Evolutionary conservation across 1,140 invertebrate species (phyloP).

Genomic region (Stegodyphus dumicola): DNA sequence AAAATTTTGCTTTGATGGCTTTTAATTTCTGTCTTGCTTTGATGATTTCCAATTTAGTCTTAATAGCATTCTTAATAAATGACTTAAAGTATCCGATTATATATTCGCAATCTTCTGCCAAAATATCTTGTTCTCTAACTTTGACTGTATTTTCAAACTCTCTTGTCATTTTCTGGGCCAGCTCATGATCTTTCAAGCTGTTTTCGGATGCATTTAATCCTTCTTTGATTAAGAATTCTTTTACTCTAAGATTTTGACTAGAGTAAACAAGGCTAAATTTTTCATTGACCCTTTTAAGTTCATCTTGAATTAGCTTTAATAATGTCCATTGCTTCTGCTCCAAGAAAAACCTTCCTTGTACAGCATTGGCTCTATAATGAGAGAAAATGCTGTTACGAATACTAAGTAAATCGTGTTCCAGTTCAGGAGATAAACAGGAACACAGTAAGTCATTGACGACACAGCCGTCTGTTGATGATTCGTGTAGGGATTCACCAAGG

Average conservation of each 20-base stretch:
- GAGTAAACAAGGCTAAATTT: not conserved
- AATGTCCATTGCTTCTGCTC: not conserved
- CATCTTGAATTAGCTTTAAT: not conserved
- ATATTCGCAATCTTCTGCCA: too few relatives aligned
- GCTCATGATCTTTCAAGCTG: too few relatives aligned
- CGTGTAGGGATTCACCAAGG: too few relatives aligned
- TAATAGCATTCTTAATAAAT: too few relatives aligned
- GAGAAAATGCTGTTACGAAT: not conserved
- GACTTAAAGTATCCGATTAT: too few relatives aligned
- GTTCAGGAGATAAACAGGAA: not conserved
- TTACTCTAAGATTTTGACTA: not conserved
- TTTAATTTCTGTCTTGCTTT: too few relatives aligned
- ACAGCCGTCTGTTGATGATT: not conserved
- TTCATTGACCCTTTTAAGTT: not conserved
- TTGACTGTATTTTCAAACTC: too few relatives aligned
- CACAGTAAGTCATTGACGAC: not conserved
- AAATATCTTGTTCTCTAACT: too few relatives aligned
- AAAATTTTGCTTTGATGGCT: too few relatives aligned
- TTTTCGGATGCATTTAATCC: not conserved
- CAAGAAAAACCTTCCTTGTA: not conserved
- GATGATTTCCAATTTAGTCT: too few relatives aligned
- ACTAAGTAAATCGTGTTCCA: not conserved
- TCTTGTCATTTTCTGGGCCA: too few relatives aligned
- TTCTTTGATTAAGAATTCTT: not conserved
- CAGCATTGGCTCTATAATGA: not conserved